Evolutionary conservation across 2,113 vertebrate species (phyloP).

Genomic region (Hippocampus guttulatus): DNA sequence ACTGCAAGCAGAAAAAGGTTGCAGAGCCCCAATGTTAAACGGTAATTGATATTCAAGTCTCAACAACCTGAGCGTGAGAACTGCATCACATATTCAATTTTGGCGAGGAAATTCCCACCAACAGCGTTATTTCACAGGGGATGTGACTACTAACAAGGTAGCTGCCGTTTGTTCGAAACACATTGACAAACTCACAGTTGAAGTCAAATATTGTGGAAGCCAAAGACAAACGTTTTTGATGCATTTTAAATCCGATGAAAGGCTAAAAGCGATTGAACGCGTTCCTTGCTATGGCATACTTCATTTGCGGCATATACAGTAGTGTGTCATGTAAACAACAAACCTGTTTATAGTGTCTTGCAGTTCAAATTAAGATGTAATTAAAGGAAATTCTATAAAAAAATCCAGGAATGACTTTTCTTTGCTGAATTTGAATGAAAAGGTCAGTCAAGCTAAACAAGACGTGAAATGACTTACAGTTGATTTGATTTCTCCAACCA

Average conservation of each 20-base stretch:
- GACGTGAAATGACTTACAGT: conserved; percentile 68
- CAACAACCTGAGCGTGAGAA: conserved; percentile 8
- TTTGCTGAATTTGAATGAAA: conserved; percentile 65
- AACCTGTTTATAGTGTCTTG: no score
- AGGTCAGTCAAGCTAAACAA: conserved; percentile 69
- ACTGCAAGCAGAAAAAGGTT: conserved; percentile 6
- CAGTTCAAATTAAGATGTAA: no score
- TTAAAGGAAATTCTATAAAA: neutral
- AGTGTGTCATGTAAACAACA: neutral
- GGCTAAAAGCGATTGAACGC: neutral
- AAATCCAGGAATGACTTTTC: neutral
- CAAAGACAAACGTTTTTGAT: neutral
- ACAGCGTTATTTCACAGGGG: neutral
- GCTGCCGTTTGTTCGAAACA: neutral
- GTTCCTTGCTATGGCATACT: neutral
- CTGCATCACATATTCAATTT: conserved; percentile 10
- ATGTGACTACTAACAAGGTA: neutral
- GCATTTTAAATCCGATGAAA: neutral
- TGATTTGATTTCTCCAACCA: conserved; percentile 61
- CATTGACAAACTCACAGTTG: neutral
- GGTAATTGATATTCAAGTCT: conserved; percentile 25
- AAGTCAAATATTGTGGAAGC: neutral
- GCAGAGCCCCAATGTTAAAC: conserved; percentile 6
- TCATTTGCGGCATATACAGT: conserved; percentile 5
- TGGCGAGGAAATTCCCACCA: conserved; percentile 9